These are phyloP conservation scores for Synaphobranchus kaupii DNA, from an alignment of 2,797 vertebrate species.

Conservation along the genomic window DNA sequence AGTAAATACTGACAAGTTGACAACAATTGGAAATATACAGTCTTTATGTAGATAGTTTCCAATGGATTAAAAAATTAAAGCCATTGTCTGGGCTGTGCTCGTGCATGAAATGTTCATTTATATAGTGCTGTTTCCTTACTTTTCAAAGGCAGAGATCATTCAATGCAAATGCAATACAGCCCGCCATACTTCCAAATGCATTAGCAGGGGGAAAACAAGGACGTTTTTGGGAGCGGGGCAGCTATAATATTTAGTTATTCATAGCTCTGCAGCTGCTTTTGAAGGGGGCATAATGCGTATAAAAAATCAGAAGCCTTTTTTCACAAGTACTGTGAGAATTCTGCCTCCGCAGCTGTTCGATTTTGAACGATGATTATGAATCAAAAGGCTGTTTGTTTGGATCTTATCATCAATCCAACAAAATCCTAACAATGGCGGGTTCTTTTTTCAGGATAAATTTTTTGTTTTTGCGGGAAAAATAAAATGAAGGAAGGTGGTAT, in stretches of 20 bases:
- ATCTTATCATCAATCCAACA: background rate
- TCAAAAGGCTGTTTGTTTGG: slow-evolving; percentile 22
- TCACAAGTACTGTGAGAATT: background rate
- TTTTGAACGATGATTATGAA: slow-evolving; percentile 20
- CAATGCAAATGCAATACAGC: background rate
- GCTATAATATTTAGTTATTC: slow-evolving; percentile 31
- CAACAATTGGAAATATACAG: background rate
- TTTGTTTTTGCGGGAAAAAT: background rate
- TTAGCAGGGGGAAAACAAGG: slow-evolving; percentile 21
- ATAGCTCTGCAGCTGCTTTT: slow-evolving; percentile 14
- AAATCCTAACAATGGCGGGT: background rate
- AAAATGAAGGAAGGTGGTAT: background rate
- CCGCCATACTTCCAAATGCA: slow-evolving; percentile 3
- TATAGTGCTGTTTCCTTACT: background rate
- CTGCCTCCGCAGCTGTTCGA: slow-evolving; percentile 15
- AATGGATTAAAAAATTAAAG: background rate
- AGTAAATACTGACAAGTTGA: background rate
- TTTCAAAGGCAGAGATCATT: background rate
- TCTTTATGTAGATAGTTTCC: background rate
- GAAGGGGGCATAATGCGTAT: slow-evolving; percentile 16
- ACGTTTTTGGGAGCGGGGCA: background rate
- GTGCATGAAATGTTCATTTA: background rate
- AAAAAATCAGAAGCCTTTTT: slow-evolving; percentile 22
- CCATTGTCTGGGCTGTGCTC: background rate
- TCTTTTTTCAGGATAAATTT: background rate